Evolutionary conservation across 2,797 vertebrate genomes (phyloP).

Genomic region (Lacerta viridis): DNA sequence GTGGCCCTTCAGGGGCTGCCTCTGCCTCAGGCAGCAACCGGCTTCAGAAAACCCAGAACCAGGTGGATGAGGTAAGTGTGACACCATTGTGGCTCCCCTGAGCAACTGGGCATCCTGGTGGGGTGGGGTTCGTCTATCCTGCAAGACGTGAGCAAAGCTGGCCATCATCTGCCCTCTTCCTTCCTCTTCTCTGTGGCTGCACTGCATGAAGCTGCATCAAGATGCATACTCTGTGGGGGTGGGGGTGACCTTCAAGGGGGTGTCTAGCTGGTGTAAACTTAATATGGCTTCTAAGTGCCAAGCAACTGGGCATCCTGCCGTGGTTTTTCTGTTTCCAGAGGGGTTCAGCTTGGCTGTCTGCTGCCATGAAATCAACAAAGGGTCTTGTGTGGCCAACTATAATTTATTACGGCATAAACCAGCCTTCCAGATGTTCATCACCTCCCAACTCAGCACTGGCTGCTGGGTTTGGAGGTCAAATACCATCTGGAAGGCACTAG

Average conservation of each 20-base stretch:
- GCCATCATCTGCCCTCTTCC: not conserved
- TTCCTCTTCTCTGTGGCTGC: not conserved
- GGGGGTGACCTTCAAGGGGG: not conserved
- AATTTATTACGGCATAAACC: too few species aligned
- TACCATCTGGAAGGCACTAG: too few species aligned
- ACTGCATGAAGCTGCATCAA: not conserved
- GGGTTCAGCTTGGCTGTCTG: too few species aligned
- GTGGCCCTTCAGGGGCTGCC: slow-evolving; percentile 55
- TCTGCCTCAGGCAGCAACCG: slow-evolving; percentile 74
- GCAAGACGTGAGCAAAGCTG: not conserved
- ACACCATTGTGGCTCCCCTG: not conserved
- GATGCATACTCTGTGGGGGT: not conserved
- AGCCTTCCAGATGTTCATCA: too few species aligned
- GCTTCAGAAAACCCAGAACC: slow-evolving; percentile 85
- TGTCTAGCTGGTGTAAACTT: not conserved
- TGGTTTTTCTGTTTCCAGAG: too few species aligned
- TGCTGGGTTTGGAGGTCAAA: too few species aligned
- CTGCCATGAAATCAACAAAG: too few species aligned
- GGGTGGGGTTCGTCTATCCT: not conserved
- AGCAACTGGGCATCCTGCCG: not conserved
- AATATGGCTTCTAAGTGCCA: not conserved
- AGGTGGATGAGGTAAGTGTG: slow-evolving; percentile 83
- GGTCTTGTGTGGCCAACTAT: too few species aligned
- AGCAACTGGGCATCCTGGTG: not conserved
- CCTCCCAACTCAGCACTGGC: too few species aligned